Percentiles rank a stretch among this genome's conserved stretches.
Evolutionary conservation across 2,797 vertebrate species (phyloP).

Genomic region (Avahi laniger): DNA sequence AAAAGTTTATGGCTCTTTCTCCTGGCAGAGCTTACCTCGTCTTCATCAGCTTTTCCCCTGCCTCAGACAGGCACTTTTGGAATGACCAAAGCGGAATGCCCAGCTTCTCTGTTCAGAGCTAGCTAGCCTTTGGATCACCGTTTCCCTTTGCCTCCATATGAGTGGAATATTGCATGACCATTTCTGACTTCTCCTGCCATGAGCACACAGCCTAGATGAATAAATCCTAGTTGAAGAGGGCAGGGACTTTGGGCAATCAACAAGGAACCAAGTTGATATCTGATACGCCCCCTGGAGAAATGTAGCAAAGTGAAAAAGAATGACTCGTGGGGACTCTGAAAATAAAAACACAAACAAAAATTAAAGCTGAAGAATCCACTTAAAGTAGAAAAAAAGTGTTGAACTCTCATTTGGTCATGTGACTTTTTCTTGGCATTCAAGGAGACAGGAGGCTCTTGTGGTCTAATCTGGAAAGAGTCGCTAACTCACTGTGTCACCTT

Average conservation of each 20-base stretch:
- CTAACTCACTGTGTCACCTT: conserved; percentile 66
- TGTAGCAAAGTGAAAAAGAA: conserved; percentile 26
- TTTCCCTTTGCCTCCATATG: background rate
- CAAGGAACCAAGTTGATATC: conserved; percentile 26
- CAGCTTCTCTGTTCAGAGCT: background rate
- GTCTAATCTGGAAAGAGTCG: conserved; percentile 65
- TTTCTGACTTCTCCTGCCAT: background rate
- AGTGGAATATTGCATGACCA: background rate
- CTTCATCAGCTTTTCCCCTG: background rate
- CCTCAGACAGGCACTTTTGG: background rate
- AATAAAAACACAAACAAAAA: conserved; percentile 45
- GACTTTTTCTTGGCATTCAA: conserved; percentile 58
- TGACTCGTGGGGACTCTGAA: conserved; percentile 36
- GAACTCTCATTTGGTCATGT: conserved; percentile 29
- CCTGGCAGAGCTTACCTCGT: background rate
- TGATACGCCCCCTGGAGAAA: conserved; percentile 28
- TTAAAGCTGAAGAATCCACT: background rate
- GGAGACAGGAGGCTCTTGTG: conserved; percentile 41
- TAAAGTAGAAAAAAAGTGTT: background rate
- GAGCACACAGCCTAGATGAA: background rate
- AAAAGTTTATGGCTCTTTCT: background rate
- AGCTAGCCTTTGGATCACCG: background rate
- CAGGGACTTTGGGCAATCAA: background rate
- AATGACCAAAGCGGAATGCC: background rate
- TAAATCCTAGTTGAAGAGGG: background rate